Conservation (phyloP, 2,113 vertebrate genomes). For the Engystomops pustulosus region DNA sequence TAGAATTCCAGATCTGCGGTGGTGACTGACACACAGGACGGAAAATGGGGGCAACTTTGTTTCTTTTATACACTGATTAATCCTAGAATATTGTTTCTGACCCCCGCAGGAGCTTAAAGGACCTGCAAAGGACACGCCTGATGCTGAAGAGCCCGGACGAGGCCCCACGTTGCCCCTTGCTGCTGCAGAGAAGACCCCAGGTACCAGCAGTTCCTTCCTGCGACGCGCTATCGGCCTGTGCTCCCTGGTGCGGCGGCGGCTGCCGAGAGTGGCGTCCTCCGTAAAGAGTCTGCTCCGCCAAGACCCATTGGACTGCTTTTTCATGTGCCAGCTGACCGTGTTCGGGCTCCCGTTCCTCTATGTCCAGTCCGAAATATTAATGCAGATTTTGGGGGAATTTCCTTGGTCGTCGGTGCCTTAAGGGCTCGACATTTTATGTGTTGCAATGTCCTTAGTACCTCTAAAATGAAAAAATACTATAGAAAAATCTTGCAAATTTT, state of each 20-base stretch:
- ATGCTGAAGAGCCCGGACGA: conserved; percentile 76
- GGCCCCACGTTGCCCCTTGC: conserved; percentile 62
- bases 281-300: conserved; percentile 86
- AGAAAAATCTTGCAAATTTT: too few relatives aligned
- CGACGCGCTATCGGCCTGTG: conserved; percentile 76
- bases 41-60: not conserved
- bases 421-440: not conserved
- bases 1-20: too few relatives aligned
- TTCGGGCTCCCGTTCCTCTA: conserved; percentile 85
- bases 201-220: conserved; percentile 90
- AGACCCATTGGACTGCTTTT: conserved; percentile 89
- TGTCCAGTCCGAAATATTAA: conserved; percentile 79
- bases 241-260: conserved; percentile 72
- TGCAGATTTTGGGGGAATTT: conserved; percentile 82
- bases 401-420: conserved; percentile 34
- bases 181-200: conserved; percentile 85
- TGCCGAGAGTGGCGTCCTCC: conserved; percentile 81
- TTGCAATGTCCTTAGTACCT: too few relatives aligned
- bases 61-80: not conserved
- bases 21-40: not conserved
- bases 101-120: conserved; percentile 80
- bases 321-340: conserved; percentile 90
- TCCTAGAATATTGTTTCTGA: not conserved
- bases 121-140: conserved; percentile 68
- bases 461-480: too few relatives aligned